Conservation (phyloP, 2,113 vertebrate genomes). For the Accipiter virgatus region DNA sequence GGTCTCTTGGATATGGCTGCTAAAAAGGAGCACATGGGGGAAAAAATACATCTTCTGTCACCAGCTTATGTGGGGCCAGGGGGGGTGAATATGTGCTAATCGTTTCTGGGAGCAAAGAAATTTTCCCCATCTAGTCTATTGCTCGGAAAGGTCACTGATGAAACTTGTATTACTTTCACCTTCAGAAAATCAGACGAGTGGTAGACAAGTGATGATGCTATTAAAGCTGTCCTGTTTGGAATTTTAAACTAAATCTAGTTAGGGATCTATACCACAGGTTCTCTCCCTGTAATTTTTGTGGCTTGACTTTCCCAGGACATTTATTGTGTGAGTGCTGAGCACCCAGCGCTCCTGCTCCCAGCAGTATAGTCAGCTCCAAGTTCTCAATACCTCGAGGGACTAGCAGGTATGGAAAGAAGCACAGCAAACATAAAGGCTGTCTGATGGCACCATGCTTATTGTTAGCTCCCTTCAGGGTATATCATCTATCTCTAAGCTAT, state of each 20-base stretch:
- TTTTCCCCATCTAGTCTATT: neutral
- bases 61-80: neutral
- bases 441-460: neutral
- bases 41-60: neutral
- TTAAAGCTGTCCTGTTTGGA: neutral
- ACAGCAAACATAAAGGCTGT: neutral
- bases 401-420: neutral
- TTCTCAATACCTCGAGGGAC: rapidly evolving
- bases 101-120: neutral
- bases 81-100: neutral
- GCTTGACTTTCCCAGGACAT: neutral
- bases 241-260: neutral
- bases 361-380: neutral
- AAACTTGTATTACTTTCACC: neutral
- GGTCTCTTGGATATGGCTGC: neutral
- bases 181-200: neutral
- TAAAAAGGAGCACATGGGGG: neutral
- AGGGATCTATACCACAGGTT: neutral
- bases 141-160: neutral
- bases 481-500: neutral
- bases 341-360: rapidly evolving
- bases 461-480: neutral
- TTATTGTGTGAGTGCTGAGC: neutral
- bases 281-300: neutral
- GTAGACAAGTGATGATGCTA: neutral